A percentile compares a stretch with the other conserved stretches of the same genome.
phyloP scores from a whole-genome alignment of 2,113 vertebrate genomes.

The Seriola aureovittata region DNA sequence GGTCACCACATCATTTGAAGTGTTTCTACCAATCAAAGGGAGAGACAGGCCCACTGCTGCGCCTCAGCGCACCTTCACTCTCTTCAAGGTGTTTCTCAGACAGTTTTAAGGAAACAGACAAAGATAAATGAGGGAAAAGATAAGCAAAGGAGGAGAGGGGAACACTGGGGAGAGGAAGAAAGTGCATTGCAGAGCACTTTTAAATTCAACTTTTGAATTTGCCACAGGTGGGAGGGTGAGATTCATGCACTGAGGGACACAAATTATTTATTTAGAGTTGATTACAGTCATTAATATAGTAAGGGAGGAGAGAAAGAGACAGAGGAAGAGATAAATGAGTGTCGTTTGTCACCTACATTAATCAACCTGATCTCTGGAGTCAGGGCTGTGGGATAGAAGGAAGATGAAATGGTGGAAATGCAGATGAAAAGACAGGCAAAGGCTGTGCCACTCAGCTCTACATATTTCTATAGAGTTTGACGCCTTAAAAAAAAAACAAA shows the following conservation, averaged over 20 bases:
- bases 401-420: conserved; percentile 60
- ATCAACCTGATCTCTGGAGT: conserved; percentile 71
- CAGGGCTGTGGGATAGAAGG: conserved; percentile 33
- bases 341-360: conserved; percentile 70
- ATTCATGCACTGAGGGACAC: conserved; percentile 62
- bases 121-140: conserved; percentile 33
- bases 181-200: conserved; percentile 54
- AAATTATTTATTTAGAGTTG: conserved; percentile 76
- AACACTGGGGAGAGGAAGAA: conserved; percentile 11
- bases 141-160: neutral
- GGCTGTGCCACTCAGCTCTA: neutral
- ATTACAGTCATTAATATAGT: conserved; percentile 78
- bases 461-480: conserved; percentile 29
- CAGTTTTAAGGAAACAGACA: conserved; percentile 27
- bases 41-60: conserved; percentile 9
- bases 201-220: conserved; percentile 56
- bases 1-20: conserved; percentile 51
- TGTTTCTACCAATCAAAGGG: conserved; percentile 33
- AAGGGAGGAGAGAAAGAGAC: conserved; percentile 61
- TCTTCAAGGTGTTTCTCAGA: conserved; percentile 34
- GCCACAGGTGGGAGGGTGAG: conserved; percentile 62
- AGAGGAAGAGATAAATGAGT: conserved; percentile 69
- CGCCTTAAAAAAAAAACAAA: neutral
- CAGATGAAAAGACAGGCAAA: conserved; percentile 51
- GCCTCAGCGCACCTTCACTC: conserved; percentile 32